Evolutionary conservation across 2,888 invertebrate species (phyloP).

Genomic region (Crocallis elinguaria): DNA sequence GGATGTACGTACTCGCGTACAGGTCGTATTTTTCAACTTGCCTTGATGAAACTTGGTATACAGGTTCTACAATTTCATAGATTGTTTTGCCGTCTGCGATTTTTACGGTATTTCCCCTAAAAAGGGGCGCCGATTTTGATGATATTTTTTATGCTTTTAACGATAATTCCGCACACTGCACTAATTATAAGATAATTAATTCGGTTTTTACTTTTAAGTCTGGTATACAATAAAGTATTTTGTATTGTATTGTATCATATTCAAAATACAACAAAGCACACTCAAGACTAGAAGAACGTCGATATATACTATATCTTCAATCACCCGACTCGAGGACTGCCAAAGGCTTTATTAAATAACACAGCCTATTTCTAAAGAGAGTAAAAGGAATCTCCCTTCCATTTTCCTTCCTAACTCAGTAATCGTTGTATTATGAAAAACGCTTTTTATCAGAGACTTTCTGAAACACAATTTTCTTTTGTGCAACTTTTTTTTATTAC

Average conservation of each 20-base stretch:
- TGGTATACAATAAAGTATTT: too few species aligned
- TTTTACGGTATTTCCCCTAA: too few species aligned
- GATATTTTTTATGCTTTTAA: too few species aligned
- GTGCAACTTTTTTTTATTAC: constrained; percentile 44
- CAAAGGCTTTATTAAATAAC: constrained; percentile 34
- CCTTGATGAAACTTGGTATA: too few species aligned
- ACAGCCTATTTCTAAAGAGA: constrained; percentile 23
- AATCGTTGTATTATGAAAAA: constrained; percentile 53
- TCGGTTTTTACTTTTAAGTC: too few species aligned
- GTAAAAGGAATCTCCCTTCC: constrained; percentile 37
- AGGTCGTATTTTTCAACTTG: too few species aligned
- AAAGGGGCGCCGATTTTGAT: too few species aligned
- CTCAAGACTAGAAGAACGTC: background rate
- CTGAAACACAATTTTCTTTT: constrained; percentile 58
- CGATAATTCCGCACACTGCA: too few species aligned
- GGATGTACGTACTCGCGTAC: too few species aligned
- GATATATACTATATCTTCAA: background rate
- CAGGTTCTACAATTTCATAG: too few species aligned
- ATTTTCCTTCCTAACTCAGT: constrained; percentile 44
- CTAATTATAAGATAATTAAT: too few species aligned
- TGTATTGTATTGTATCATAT: background rate
- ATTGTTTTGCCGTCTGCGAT: too few species aligned
- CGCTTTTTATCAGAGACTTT: constrained; percentile 46
- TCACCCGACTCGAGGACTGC: background rate
- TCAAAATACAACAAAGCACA: background rate